Conservation (phyloP, 2,797 vertebrate species). For the Oryzias dopingdopingensis region DNA sequence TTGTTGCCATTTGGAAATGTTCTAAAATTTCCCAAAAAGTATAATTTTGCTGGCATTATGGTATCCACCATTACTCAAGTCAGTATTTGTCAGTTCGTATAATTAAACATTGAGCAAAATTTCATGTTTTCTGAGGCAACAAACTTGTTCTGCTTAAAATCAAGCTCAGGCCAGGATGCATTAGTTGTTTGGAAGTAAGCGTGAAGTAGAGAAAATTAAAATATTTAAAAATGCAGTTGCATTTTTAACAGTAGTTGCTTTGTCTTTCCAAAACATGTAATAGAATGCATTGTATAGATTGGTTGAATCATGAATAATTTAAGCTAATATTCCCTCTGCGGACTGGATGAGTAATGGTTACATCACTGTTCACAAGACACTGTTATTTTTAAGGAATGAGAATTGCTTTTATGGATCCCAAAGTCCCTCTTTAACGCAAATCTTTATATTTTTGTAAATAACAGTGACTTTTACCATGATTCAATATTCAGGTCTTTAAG, state of each 20-base stretch:
- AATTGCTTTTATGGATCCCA: conserved; percentile 14
- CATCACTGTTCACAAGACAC: conserved; percentile 33
- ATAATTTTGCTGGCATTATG: conserved; percentile 28
- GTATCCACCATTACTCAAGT: conserved; percentile 14
- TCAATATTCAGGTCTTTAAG: no score
- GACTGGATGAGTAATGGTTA: conserved; percentile 37
- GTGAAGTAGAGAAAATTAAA: conserved; percentile 23
- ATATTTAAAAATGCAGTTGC: background rate
- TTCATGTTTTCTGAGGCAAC: conserved; percentile 44
- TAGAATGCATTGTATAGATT: conserved; percentile 40
- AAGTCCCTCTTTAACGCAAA: conserved; percentile 26
- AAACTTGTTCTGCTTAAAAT: conserved; percentile 46
- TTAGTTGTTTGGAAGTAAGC: conserved; percentile 29
- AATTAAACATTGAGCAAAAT: conserved; percentile 51
- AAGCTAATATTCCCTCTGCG: conserved; percentile 25
- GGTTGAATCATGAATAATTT: conserved; percentile 42
- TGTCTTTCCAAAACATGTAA: conserved; percentile 4
- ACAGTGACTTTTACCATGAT: no score
- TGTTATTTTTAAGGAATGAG: conserved; percentile 27
- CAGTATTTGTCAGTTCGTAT: conserved; percentile 56
- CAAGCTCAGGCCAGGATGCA: conserved; percentile 29
- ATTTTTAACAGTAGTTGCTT: no score
- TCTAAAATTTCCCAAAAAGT: conserved; percentile 52
- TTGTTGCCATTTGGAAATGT: conserved; percentile 53
- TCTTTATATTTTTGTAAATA: no score